Conservation (phyloP, 2,113 vertebrate genomes). For the Xenus cinereus region DNA sequence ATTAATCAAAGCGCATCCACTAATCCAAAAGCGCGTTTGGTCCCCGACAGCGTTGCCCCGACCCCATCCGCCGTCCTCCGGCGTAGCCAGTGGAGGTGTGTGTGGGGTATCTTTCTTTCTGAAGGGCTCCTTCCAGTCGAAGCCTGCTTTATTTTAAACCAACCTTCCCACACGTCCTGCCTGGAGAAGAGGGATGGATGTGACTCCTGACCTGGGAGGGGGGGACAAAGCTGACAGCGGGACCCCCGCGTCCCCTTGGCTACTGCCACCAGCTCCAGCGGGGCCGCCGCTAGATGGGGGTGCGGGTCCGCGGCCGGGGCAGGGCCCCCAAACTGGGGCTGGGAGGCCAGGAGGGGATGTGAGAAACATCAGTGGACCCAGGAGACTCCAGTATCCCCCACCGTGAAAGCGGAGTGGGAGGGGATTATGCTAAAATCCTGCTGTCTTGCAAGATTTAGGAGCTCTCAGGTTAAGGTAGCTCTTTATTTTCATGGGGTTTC, state of each 20-base stretch:
- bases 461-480: background rate
- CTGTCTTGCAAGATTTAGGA: background rate
- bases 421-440: fast-evolving
- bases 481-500: background rate
- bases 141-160: background rate
- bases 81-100: fast-evolving
- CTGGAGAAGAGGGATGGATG: fast-evolving
- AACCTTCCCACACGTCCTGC: background rate
- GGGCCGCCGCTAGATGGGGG: slow-evolving; percentile 54
- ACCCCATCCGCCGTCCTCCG: background rate
- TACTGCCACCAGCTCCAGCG: background rate
- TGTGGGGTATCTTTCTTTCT: too few relatives aligned
- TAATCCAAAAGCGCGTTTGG: background rate
- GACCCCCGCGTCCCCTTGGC: background rate
- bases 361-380: background rate
- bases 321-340: too few relatives aligned
- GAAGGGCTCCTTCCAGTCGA: background rate
- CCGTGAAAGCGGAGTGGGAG: background rate
- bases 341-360: background rate
- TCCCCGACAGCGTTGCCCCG: background rate
- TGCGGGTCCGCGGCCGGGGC: background rate
- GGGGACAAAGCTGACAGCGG: background rate
- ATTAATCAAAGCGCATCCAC: background rate
- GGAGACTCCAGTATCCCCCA: fast-evolving
- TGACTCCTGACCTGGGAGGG: fast-evolving